These are phyloP conservation scores for Narcine bancroftii DNA, from an alignment of 2,113 vertebrate genomes.

Conservation along the genomic window DNA sequence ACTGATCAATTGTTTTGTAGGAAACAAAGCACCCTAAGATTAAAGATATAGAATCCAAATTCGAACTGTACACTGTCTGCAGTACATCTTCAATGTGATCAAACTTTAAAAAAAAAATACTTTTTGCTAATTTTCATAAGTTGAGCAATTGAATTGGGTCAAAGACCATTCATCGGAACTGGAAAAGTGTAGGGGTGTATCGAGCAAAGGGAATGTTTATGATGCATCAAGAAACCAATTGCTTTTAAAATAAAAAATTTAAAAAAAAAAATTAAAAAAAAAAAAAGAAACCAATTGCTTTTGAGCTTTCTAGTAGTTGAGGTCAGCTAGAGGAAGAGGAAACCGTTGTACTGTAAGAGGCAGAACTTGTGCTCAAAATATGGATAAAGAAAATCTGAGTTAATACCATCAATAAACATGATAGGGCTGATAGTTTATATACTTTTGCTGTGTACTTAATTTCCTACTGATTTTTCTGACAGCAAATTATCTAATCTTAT, in stretches of 20 bases:
- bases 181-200: neutral
- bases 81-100: neutral
- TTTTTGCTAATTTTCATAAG: neutral
- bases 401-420: too few species aligned
- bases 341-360: too few species aligned
- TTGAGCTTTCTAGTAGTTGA: too few species aligned
- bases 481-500: neutral
- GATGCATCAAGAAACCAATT: too few species aligned
- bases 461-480: neutral
- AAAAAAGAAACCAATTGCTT: too few species aligned
- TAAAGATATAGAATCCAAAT: constrained; percentile 8
- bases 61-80: neutral
- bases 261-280: too few species aligned
- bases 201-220: neutral
- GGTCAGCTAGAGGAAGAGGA: too few species aligned
- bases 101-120: neutral
- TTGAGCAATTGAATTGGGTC: too few species aligned
- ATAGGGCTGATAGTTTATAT: neutral
- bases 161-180: too few species aligned
- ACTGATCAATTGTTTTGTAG: neutral
- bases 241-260: too few species aligned
- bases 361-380: too few species aligned
- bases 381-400: too few species aligned
- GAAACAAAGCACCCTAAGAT: neutral
- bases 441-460: neutral